Conservation (phyloP, 1,140 invertebrate species). For the Zaprionus inermis region DNA sequence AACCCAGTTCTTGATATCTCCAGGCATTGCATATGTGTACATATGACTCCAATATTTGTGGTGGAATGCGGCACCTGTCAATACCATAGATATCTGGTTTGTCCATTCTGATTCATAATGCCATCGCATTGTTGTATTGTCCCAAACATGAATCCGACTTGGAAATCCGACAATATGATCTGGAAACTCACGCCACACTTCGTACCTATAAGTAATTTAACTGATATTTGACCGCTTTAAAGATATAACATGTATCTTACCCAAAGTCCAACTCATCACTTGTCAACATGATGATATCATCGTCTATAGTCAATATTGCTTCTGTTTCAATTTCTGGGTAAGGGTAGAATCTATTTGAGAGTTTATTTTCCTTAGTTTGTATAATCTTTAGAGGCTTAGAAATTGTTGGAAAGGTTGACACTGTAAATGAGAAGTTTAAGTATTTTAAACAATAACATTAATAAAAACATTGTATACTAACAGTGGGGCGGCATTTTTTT, state of each 20-base stretch:
- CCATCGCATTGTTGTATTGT: conserved; percentile 92
- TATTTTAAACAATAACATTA: not conserved
- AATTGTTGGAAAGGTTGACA: conserved; percentile 94
- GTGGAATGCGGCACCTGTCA: conserved; percentile 97
- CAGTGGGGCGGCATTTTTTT: conserved; percentile 92
- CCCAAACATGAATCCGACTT: conserved; percentile 94
- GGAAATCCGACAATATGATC: conserved; percentile 97
- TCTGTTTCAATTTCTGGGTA: conserved; percentile 97
- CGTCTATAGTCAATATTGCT: conserved; percentile 95
- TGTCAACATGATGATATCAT: conserved; percentile 97
- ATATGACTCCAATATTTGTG: conserved; percentile 97
- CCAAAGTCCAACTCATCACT: conserved; percentile 97
- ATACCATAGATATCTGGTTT: conserved; percentile 96
- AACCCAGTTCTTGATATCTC: conserved; percentile 92
- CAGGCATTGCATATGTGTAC: conserved; percentile 93
- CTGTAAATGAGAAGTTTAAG: conserved; percentile 80
- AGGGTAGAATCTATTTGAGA: conserved; percentile 97
- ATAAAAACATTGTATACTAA: conserved; percentile 81
- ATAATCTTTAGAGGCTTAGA: conserved; percentile 95
- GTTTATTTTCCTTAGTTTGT: conserved; percentile 94
- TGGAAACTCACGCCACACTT: conserved; percentile 97
- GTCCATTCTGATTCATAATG: conserved; percentile 98
- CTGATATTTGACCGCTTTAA: not conserved
- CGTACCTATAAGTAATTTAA: conserved; percentile 84
- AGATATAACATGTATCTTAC: conserved; percentile 76